phyloP scores from a whole-genome alignment of 2,113 vertebrate species.

The Pomatostomus ruficeps region DNA sequence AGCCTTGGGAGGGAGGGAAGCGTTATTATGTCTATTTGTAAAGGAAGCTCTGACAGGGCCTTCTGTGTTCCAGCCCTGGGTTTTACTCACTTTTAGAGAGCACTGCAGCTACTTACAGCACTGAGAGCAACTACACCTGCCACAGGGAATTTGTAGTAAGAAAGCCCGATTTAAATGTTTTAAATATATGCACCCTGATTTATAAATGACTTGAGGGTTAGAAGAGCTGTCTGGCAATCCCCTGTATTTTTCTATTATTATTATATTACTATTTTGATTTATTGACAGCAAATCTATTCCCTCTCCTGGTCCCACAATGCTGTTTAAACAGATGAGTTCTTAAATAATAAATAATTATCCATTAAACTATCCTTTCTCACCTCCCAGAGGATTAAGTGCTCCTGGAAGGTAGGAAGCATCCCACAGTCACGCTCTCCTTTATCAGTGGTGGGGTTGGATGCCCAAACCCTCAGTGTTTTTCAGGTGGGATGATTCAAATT shows the following conservation, averaged over 20 bases:
- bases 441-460: neutral
- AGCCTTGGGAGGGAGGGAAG: neutral
- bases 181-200: neutral
- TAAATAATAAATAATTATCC: neutral
- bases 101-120: neutral
- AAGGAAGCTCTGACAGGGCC: neutral
- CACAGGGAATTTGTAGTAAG: neutral
- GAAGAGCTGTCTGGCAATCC: neutral
- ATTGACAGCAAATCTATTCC: neutral
- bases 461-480: neutral
- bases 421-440: neutral
- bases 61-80: neutral
- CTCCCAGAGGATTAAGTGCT: neutral
- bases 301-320: neutral
- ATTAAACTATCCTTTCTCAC: neutral
- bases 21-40: neutral
- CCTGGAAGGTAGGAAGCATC: neutral
- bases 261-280: neutral
- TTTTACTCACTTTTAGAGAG: neutral
- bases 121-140: neutral
- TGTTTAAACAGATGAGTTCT: neutral
- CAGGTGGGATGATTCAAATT: neutral
- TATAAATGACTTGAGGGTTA: neutral
- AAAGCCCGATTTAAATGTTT: neutral
- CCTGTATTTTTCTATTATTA: neutral